A percentile compares a stretch with the other conserved stretches of the same genome.
phyloP scores from a whole-genome alignment of 2,888 invertebrate genomes.

The Epistrophella euchroma region DNA sequence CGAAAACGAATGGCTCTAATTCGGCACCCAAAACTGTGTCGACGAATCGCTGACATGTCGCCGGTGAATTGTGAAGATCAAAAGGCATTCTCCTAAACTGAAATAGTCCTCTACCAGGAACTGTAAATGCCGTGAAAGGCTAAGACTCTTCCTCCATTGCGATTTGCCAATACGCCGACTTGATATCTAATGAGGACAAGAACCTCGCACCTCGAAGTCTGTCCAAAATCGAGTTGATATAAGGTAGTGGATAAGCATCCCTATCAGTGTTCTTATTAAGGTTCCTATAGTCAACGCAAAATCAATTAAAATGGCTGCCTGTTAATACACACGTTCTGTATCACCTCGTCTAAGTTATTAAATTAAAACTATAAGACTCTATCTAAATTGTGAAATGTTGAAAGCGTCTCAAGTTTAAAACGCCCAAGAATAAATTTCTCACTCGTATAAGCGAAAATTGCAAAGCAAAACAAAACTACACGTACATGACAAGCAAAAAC shows the following conservation, averaged over 20 bases:
- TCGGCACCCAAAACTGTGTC: constrained; percentile 3
- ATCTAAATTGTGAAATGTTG: too few species aligned
- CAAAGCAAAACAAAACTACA: too few species aligned
- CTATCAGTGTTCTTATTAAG: neutral
- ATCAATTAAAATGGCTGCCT: neutral
- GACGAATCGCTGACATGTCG: neutral
- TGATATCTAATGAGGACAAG: neutral
- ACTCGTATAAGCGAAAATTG: too few species aligned
- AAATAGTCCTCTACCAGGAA: neutral
- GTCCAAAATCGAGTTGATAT: neutral
- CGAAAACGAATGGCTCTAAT: neutral
- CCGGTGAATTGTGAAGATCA: neutral
- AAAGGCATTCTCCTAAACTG: neutral
- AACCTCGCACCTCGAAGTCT: neutral
- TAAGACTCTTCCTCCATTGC: neutral
- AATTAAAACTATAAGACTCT: too few species aligned
- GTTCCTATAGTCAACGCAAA: neutral
- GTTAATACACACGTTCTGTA: too few species aligned
- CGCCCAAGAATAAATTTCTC: too few species aligned
- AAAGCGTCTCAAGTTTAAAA: too few species aligned
- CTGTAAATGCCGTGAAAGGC: neutral
- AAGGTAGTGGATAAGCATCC: neutral
- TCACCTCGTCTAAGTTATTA: too few species aligned
- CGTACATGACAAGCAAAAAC: too few species aligned
- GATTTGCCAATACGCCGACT: neutral